Evolutionary conservation across 2,888 invertebrate genomes (phyloP), one percentile per base, ranked within the genome.

Genomic region (Troides oblongomaculatus): DNA sequence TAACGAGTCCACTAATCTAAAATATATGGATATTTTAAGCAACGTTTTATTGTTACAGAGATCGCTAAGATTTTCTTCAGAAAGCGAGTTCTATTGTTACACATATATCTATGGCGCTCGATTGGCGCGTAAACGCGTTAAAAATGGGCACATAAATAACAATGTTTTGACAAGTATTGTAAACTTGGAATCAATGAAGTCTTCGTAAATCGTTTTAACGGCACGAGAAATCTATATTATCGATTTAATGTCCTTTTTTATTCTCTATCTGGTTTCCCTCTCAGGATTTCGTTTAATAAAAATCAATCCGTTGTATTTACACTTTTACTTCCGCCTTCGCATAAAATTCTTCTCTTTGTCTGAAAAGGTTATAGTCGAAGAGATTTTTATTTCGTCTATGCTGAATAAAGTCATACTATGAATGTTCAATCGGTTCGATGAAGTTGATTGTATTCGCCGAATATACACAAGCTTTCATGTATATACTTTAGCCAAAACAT

Each of bases 91-190:
- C 68, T 65, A 56, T 65, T 68, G 68, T 68, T 65, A 10, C 61
- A 17, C 56, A 30, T 64, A 46, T 65, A 62, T 66, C 66, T 65
- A 66, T 74, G 75, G 72, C 68, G 72, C 69, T 73, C 75, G 71
- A 73, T 78, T 75, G 71, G 72, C 70, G 72, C 74, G 73, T 72
- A 67, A 73, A 75, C 72, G 68, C 71, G 71, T 72, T 74, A 73
- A 73, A 75, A 66, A 76, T 53, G 64, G 64, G 72, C 74, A 67
- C 61, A 75, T 81, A 78, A 81, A 78, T 76, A 76, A 76, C 64
- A 76, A 75, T 80, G 77, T 81, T 81, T 81, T 81, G 77, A 76
- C 78, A 77, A 73, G 72, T 75, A 77, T 72, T 64, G 77, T 75
- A 71, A 81, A 80, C 73, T 72, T 71, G 72, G 70, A 70, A 73